Evolutionary conservation across 2,888 invertebrate genomes (phyloP), one percentile per base, ranked within the genome.

Genomic region (Drosophila austrosaltans): DNA sequence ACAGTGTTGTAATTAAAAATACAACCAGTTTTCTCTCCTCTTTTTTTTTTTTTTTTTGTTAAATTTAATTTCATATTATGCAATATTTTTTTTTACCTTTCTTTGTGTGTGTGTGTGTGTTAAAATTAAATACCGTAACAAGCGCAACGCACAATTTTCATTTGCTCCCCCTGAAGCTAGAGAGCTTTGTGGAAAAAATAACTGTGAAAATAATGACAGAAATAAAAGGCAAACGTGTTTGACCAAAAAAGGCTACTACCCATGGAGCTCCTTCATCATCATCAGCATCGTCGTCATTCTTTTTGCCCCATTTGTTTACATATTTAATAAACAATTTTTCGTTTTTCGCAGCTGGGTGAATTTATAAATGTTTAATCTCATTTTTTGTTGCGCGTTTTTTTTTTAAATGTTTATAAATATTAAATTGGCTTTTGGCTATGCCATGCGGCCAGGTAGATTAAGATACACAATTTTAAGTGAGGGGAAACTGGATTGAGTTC

Each of bases 271-370:
- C 63, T 4, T 25, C 20, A 20, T 2, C 53, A 58, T 39, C 57
- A 6, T 57, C 25, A 16, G 16, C 10, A 36, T 42, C 28, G 53
- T 53, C 57, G 6, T 57, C 28, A 28, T 39, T 32, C 30, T 56
- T 36, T 54, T 61, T 67, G 42, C 28, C 63, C 65, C 63, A 63
- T 70, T 77, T 87, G 86, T 85, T 82, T 82, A 82, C 80, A 79
- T 75, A 87, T 77, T 87, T 72, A 82, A 79, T 82, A 69, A 60
- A 68, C 69, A 76, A 75, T 78, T 80, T 69, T 42, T 60, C 56
- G 60, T 66, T 63, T 61, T 69, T 68, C 63, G 69, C 68, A 69
- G 78, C 73, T 68, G 66, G 63, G 66, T n/a, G 48, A 75, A 77
- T 79, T 72, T 77, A 72, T 75, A 63, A 73, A 69, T 72, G 57